These are phyloP conservation scores for Sisor rabdophorus DNA, from an alignment of 2,113 vertebrate genomes.

Conservation along the genomic window DNA sequence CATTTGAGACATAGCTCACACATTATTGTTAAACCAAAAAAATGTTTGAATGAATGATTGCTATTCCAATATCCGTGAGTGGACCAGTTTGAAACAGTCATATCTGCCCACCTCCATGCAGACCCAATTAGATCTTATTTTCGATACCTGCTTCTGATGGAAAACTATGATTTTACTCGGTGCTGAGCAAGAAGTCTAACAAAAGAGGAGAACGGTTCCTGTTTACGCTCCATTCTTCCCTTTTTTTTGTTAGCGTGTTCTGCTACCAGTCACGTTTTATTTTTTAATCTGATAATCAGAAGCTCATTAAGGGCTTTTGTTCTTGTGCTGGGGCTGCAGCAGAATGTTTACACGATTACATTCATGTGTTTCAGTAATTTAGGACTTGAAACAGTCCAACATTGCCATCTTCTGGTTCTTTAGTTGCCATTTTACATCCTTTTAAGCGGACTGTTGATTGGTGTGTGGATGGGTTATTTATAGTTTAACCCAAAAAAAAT, in stretches of 20 bases:
- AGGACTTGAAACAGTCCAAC: slow-evolving; percentile 8
- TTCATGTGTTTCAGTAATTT: neutral
- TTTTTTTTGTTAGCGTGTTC: neutral
- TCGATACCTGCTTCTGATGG: slow-evolving; percentile 35
- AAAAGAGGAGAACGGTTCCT: neutral
- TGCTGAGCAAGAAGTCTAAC: neutral
- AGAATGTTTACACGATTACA: neutral
- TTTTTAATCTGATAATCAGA: neutral
- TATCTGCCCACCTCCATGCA: slow-evolving; percentile 24
- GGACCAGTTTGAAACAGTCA: neutral
- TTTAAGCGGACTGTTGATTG: neutral
- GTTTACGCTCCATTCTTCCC: neutral
- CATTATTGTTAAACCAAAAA: neutral
- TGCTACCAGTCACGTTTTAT: neutral
- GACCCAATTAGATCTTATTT: slow-evolving; percentile 44
- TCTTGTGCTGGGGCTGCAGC: neutral
- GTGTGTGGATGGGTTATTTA: too few species aligned
- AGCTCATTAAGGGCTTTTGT: neutral
- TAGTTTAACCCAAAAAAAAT: too few species aligned
- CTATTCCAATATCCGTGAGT: slow-evolving; percentile 11
- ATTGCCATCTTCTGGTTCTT: slow-evolving; percentile 41
- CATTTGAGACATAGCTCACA: neutral
- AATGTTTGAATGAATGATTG: slow-evolving; percentile 4
- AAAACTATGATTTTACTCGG: slow-evolving; percentile 24
- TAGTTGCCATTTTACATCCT: neutral